Evolutionary conservation across 2,797 vertebrate genomes (phyloP), one percentile per base, ranked within the genome.

Genomic region (Malacoctenus gilli): DNA sequence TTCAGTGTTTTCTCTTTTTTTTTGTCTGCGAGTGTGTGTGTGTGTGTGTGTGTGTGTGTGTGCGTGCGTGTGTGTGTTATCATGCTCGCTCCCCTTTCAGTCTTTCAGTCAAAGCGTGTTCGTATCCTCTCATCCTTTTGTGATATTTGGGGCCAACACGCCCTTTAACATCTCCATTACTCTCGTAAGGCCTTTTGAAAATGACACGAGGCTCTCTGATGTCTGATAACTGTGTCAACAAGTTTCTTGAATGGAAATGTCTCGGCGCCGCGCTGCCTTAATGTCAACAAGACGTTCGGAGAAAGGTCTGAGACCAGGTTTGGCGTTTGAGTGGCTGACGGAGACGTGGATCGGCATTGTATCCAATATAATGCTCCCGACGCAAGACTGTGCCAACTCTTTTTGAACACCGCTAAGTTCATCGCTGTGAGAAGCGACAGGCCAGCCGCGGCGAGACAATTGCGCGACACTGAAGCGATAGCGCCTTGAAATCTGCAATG

Each of bases 191-290:
- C 78, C 80, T 78, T 85, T 85, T 76, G 69, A 77, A 58, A 78
- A 80, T 79, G 80, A 79, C 85, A 76, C 72, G 4, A 36, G 72
- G 62, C 68, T 74, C 73, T 84, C 65, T 83, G 77, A 87, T 85
- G 83, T 50, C 77, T 78, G 80, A 89, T 77, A 85, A 83, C 72
- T 83, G 60, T 76, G 80, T 87, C 87, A 87, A 87, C 87, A 87
- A 82, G 83, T 88, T 86, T 59, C 64, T 79, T 78, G 75, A 76
- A 80, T 80, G 64, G 72, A 80, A 87, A 83, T 73, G 76, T 75
- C 82, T 83, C 64, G 0, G 12, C 55, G 11, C 63, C 1, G 46
- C 16, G 71, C 30, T 59, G 67, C 74, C 70, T 83, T 82, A 77
- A 83, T 84, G 82, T 84, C 82, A 83, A 62, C 60, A 32, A 72